Percentiles rank a stretch among this genome's conserved stretches.
Evolutionary conservation across 2,888 invertebrate genomes (phyloP).

Genomic region (Myopa testacea): DNA sequence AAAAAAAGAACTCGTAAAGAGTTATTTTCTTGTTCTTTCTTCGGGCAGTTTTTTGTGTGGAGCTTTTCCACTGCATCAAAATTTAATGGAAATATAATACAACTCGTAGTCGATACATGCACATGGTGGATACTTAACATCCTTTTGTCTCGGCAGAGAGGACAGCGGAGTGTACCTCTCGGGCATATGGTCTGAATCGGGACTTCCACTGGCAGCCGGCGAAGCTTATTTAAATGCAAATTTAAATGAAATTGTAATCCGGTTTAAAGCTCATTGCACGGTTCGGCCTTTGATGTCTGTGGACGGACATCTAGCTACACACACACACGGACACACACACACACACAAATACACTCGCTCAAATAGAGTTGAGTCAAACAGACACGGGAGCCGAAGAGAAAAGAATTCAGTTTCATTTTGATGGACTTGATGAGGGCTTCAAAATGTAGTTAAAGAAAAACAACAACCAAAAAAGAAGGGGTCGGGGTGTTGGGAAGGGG

Average conservation of each 20-base stretch:
- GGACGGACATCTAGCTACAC: constrained; percentile 8
- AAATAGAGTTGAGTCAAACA: background rate
- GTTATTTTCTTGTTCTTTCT: too few relatives aligned
- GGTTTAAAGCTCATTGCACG: constrained; percentile 55
- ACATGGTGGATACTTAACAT: constrained; percentile 3
- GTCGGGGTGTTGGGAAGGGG: too few relatives aligned
- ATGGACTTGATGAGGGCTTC: constrained; percentile 18
- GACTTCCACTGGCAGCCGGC: background rate
- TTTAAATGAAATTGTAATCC: constrained; percentile 67
- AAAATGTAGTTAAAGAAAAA: background rate
- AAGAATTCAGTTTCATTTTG: background rate
- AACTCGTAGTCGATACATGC: background rate
- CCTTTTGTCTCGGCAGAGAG: constrained; percentile 5
- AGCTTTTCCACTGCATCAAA: background rate
- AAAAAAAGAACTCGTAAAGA: background rate
- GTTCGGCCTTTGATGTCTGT: constrained; percentile 41
- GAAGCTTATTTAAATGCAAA: constrained; percentile 64
- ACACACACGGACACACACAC: constrained; percentile 17
- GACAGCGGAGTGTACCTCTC: background rate
- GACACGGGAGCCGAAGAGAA: background rate
- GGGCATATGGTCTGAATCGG: background rate
- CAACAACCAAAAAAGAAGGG: too few relatives aligned
- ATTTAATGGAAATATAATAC: constrained; percentile 21
- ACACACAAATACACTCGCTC: background rate
- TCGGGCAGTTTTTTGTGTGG: background rate